Evolutionary conservation across 2,888 invertebrate species (phyloP).

Genomic region (Drosophila pegasa): DNA sequence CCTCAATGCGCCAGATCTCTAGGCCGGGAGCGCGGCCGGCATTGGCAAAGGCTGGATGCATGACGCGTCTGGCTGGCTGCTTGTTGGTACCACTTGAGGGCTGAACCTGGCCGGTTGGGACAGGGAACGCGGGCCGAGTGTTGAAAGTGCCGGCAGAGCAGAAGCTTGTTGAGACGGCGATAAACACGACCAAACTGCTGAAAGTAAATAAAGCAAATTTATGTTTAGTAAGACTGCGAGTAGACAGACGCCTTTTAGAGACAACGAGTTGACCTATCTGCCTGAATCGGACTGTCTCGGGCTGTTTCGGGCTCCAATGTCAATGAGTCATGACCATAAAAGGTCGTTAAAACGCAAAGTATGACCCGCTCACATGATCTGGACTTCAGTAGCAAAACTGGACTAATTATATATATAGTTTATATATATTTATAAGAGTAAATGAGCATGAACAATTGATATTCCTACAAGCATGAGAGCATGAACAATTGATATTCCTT

Average conservation of each 20-base stretch:
- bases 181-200: constrained; percentile 71
- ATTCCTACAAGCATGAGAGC: not conserved
- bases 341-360: constrained; percentile 29
- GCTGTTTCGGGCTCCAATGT: constrained; percentile 6
- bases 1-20: constrained; percentile 93
- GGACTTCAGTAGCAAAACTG: not conserved
- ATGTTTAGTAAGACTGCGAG: constrained; percentile 3
- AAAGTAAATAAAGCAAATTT: constrained; percentile 31
- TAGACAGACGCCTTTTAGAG: constrained; percentile 29
- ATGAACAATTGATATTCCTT: not conserved
- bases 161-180: constrained; percentile 69
- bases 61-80: constrained; percentile 79
- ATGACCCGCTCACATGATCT: not conserved
- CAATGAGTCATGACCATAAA: constrained; percentile 64
- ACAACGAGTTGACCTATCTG: constrained; percentile 9
- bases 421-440: not conserved
- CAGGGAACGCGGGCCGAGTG: constrained; percentile 80
- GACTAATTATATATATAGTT: not conserved
- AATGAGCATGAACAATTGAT: no score
- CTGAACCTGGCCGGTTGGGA: constrained; percentile 74
- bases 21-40: constrained; percentile 89
- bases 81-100: constrained; percentile 69
- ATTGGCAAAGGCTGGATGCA: constrained; percentile 89
- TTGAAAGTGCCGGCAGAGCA: constrained; percentile 82
- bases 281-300: constrained; percentile 1